Conservation (phyloP, 2,888 invertebrate species). For the Glaucopsyche alexis region DNA sequence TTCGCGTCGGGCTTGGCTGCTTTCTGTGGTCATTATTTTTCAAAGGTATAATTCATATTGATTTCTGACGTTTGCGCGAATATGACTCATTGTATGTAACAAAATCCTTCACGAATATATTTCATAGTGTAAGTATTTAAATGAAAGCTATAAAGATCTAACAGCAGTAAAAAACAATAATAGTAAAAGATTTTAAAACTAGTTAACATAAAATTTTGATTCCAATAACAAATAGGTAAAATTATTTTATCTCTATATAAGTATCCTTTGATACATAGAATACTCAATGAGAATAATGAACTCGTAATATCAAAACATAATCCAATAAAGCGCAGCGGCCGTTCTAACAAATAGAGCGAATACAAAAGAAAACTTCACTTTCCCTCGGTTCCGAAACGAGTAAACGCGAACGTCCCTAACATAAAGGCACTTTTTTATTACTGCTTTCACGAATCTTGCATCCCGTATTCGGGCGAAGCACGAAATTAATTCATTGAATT, state of each 20-base stretch:
- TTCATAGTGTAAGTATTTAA: no score
- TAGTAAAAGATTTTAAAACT: no score
- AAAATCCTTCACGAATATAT: background rate
- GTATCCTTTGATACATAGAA: background rate
- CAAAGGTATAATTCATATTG: background rate
- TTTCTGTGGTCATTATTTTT: background rate
- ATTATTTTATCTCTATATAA: background rate
- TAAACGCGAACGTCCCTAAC: constrained; percentile 44
- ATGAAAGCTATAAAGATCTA: no score
- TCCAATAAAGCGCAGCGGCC: constrained; percentile 21
- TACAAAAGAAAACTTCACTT: constrained; percentile 24
- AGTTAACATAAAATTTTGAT: no score
- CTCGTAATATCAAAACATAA: constrained; percentile 8
- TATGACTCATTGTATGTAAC: background rate
- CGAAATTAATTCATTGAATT: constrained; percentile 54
- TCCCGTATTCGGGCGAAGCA: constrained; percentile 56
- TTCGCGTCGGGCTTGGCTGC: background rate
- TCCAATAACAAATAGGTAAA: background rate
- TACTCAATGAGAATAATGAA: background rate
- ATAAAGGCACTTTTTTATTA: constrained; percentile 57
- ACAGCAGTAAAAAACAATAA: no score
- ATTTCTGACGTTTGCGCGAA: background rate
- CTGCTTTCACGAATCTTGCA: constrained; percentile 65
- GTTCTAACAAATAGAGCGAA: constrained; percentile 15
- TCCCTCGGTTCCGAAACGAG: constrained; percentile 28